Base-by-base conservation (phyloP, 1,140 invertebrate genomes). In the Pentalonia nigronervosa region DNA sequence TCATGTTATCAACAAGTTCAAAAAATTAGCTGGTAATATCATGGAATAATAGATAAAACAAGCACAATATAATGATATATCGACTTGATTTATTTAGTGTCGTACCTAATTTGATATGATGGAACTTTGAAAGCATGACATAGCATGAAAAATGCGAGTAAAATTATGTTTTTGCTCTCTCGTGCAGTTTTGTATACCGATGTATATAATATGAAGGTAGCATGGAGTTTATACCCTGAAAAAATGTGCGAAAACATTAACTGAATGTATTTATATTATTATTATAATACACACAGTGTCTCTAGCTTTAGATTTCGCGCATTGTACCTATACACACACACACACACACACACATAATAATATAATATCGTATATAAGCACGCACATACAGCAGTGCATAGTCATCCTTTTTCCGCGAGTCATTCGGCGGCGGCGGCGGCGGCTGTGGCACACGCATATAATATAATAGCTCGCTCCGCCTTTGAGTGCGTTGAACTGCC, bases 401-500 rank as follows among this genome's bases (percentile, higher is more conserved):
- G 48, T 53, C 88, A 56, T 89, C 88, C 50, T 89, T 89, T 89
- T 89, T 89, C 88, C 88, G 88, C 88, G n/a, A 89, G 88, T 89
- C 88, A 89, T 89, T 56, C 87, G 48, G 21, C 34, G 87, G 45
- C 45, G 84, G 23, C 87, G 48, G 21, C 34, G 87, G 45, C 45
- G 84, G 23, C 34, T 8, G 34, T 50, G 7, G 87, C 8, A 53
- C 7, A n/a, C n/a, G 87, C 47, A 76, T 34, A 76, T 76, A 76
- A 20, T 17, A 76, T 76, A 76, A 76, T 76, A 20, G 48, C 88
- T 25, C 88, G 84, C 21, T 88, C 48, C 88, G 88, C 88, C 88
- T 89, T 89, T 89, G 88, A 89, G 88, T 89, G 48, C 88, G 50
- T 89, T 89, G 88, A 89, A 89, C 88, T 89, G 48, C 48, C 88